Evolutionary conservation across 2,113 vertebrate genomes (phyloP).

Genomic region (Rhizomys pruinosus): DNA sequence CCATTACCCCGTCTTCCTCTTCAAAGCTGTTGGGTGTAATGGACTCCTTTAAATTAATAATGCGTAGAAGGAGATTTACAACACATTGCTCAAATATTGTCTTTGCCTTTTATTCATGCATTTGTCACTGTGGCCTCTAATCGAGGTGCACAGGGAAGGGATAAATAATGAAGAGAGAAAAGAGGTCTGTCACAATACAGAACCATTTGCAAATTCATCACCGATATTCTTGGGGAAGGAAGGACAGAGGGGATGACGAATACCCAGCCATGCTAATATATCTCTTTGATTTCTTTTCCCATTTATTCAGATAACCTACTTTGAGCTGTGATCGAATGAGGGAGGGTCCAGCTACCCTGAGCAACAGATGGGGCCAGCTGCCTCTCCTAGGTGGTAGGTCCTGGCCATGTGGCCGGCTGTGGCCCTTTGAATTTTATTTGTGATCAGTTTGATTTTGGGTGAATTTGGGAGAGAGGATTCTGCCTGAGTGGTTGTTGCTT

Average conservation of each 20-base stretch:
- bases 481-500: neutral
- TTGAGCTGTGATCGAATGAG: conserved; percentile 81
- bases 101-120: conserved; percentile 89
- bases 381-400: fast-evolving
- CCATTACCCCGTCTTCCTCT: conserved; percentile 80
- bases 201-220: conserved; percentile 91
- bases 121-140: conserved; percentile 90
- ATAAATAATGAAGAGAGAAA: conserved; percentile 88
- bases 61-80: conserved; percentile 90
- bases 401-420: fast-evolving
- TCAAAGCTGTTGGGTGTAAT: conserved; percentile 80
- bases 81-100: conserved; percentile 86
- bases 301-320: conserved; percentile 83
- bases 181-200: conserved; percentile 86
- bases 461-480: neutral
- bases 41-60: conserved; percentile 90
- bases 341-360: conserved; percentile 69
- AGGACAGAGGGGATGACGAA: conserved; percentile 85
- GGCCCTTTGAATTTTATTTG: conserved; percentile 32
- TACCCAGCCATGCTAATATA: conserved; percentile 82
- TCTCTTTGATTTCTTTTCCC: conserved; percentile 85
- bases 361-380: conserved; percentile 64
- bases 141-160: conserved; percentile 85
- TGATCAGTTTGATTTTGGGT: neutral
- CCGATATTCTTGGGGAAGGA: conserved; percentile 83